Evolutionary conservation across 2,113 vertebrate species (phyloP), one percentile per base, ranked within the genome.

Genomic region (Takifugu bimaculatus): DNA sequence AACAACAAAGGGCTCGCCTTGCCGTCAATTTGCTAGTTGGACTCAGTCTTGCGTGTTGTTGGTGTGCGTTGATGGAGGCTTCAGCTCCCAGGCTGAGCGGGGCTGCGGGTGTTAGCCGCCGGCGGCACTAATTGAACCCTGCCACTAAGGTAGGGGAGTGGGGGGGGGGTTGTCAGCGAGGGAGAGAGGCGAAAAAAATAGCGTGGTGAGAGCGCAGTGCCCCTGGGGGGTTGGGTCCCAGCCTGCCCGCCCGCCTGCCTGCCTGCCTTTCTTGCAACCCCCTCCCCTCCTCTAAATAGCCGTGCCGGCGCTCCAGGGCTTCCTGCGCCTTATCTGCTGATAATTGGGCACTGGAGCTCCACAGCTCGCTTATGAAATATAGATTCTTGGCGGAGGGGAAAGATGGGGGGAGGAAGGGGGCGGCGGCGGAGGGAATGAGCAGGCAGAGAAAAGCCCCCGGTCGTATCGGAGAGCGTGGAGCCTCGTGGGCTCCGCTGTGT

Each of bases 351-450:
- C 86, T 89, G 85, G 85, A 85, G 87, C 88, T 88, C 86, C 88
- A 90, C 84, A 88, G 85, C 87, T 84, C 87, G 88, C 86, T 90
- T 90, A 90, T 92, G 84, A 91, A 92, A 91, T 92, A 92, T 92
- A 90, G 88, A 91, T 91, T 91, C 85, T 87, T 89, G 77, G 85
- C 80, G 82, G 82, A 81, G 85, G 74, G 75, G 76, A 82, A 74
- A 77, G 72, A 70, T 70, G 72, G 76, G 57, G 71, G 67, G 63
- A 50, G 64, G 26, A 47, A 54, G 20, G 77, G 50, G 35, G 57
- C 42, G 78, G 68, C 54, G 58, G 74, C 63, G 74, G 65, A 78
- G 80, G 71, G 65, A 72, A 73, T 79, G 79, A 75, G 79, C 82
- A 86, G 66, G 82, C 79, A 76, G 74, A 85, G 79, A 89, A 84